Base-by-base conservation (phyloP, 2,888 invertebrate genomes). In the Cistogaster globosa region DNA sequence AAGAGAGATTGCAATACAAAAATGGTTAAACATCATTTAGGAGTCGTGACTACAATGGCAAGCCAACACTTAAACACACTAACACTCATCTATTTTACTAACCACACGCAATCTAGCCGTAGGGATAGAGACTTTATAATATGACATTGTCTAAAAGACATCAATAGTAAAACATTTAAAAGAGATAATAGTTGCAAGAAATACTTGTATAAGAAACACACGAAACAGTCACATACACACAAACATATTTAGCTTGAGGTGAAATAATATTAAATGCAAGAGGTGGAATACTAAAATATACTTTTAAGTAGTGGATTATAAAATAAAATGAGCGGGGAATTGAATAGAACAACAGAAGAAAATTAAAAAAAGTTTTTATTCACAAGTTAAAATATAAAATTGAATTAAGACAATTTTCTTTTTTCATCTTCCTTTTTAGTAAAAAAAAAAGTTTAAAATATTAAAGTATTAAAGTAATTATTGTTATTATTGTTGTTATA, bases 81-180 rank as follows among this genome's bases (percentile, higher is more conserved):
- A n/a, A n/a, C 18, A 12, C 12, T 36, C 18, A 48, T 20, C 57
- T 65, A 16, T 20, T 48, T n/a, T 48, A 22, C 14, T 75, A 80
- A 22, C 74, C 74, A 57, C 74, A 57, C 68, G 69, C 75, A 76
- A 75, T 63, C 57, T 42, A 53, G 58, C 76, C 76, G 16, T 0
- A 20, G 69, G 63, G n/a, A 71, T 36, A 62, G 55, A 75, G 55
- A 57, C 75, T 75, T 81, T 18, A 65, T 65, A 53, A 68, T 65
- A 80, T 74, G 82, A 82, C 82, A 76, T 71, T 71, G 76, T 76
- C 82, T 76, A 58, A 76, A 71, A 76, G 69, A 82, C 71, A 48
- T 76, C 71, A 65, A 76, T 82, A 32, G 57, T 63, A 74, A 76
- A 76, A 63, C 63, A 76, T 76, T 76, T 51, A 63, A 20, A 42